Evolutionary conservation across 2,797 vertebrate genomes (phyloP).

Genomic region (Synaphobranchus kaupii): DNA sequence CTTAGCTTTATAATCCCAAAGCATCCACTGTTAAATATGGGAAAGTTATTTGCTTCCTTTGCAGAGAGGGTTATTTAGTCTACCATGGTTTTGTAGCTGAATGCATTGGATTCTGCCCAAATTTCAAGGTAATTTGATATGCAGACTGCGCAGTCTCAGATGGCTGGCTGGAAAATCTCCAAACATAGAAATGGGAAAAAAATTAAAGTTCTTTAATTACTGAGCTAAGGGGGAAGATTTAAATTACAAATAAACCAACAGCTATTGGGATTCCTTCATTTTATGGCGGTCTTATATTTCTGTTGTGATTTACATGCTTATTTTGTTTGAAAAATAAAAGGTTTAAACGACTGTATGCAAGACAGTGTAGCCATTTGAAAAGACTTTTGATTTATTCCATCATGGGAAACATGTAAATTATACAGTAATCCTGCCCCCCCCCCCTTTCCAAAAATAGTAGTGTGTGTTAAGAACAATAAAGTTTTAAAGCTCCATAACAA

Average conservation of each 20-base stretch:
- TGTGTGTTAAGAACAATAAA: slow-evolving; percentile 74
- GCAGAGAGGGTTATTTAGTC: slow-evolving; percentile 28
- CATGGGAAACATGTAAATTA: slow-evolving; percentile 56
- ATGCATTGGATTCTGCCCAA: background rate
- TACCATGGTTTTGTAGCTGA: background rate
- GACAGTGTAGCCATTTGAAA: slow-evolving; percentile 21
- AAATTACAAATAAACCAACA: background rate
- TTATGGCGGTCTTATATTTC: background rate
- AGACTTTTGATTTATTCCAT: slow-evolving; percentile 46
- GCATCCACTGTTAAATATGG: slow-evolving; percentile 31
- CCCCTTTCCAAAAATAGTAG: slow-evolving; percentile 72
- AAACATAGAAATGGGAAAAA: background rate
- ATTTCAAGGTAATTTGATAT: background rate
- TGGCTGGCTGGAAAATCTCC: background rate
- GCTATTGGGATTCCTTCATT: background rate
- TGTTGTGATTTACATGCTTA: background rate
- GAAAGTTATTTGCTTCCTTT: slow-evolving; percentile 34
- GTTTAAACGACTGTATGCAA: background rate
- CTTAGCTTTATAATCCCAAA: slow-evolving; percentile 37
- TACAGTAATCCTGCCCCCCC: slow-evolving; percentile 49
- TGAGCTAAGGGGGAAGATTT: background rate
- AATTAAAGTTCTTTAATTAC: background rate
- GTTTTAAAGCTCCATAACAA: slow-evolving; percentile 79
- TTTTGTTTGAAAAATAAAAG: background rate
- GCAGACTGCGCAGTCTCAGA: background rate